phyloP scores from a whole-genome alignment of 2,888 invertebrate genomes.

The Amphiduros pacificus region DNA sequence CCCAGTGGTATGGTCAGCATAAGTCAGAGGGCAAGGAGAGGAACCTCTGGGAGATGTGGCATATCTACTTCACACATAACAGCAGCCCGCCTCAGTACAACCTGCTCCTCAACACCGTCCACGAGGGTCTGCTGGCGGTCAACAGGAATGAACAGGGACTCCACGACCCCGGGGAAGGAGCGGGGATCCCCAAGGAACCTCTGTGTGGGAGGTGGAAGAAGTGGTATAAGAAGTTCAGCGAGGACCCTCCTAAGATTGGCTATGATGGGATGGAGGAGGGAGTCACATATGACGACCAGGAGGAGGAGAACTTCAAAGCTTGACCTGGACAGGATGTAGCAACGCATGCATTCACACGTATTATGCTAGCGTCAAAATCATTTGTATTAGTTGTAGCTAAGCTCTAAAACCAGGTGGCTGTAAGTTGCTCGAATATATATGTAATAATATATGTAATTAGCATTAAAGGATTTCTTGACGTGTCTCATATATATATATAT shows the following conservation, averaged over 20 bases:
- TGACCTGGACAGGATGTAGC: too few species aligned
- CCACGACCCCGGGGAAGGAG: slow-evolving; percentile 28
- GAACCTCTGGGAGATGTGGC: slow-evolving; percentile 32
- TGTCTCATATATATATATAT: too few species aligned
- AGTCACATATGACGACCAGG: too few species aligned
- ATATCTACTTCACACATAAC: slow-evolving; percentile 23
- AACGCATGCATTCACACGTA: too few species aligned
- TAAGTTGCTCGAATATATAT: too few species aligned
- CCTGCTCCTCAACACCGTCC: slow-evolving; percentile 34
- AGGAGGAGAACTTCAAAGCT: too few species aligned
- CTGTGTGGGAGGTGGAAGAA: slow-evolving; percentile 9
- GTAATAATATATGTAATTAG: too few species aligned
- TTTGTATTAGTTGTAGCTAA: too few species aligned
- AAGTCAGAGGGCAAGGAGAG: slow-evolving; percentile 3
- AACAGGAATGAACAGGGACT: slow-evolving; percentile 40
- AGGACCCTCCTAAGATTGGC: background rate
- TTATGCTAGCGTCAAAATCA: too few species aligned
- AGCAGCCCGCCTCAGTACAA: slow-evolving; percentile 27
- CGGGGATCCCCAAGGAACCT: background rate
- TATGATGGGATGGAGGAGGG: slow-evolving; percentile 12
- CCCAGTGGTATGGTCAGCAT: slow-evolving; percentile 25
- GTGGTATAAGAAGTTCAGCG: background rate
- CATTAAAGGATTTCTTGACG: too few species aligned
- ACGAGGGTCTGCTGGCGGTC: slow-evolving; percentile 34
- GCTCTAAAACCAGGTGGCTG: too few species aligned